phyloP scores from a whole-genome alignment of 2,888 invertebrate species.

The Lepidochrysops patricia region DNA sequence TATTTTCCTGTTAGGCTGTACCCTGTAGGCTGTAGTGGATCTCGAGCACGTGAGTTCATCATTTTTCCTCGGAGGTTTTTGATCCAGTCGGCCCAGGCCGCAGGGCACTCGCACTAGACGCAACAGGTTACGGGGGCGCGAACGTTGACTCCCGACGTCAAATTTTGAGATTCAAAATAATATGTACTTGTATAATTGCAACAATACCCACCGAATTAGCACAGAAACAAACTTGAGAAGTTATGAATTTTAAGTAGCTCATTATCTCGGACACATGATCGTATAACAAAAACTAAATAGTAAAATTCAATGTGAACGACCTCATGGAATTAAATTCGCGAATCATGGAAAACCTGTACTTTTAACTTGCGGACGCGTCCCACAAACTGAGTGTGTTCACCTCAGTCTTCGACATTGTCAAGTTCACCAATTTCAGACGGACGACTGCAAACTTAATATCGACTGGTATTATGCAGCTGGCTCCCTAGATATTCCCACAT shows the following conservation, averaged over 20 bases:
- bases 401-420: slow-evolving; percentile 46
- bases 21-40: too few species aligned
- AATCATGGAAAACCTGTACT: slow-evolving; percentile 10
- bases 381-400: slow-evolving; percentile 44
- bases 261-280: slow-evolving; percentile 4
- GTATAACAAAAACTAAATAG: neutral
- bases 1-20: neutral
- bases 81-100: neutral
- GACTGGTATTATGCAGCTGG: neutral
- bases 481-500: neutral
- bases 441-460: slow-evolving; percentile 28
- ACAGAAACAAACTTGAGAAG: neutral
- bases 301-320: slow-evolving; percentile 7
- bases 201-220: neutral
- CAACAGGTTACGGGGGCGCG: slow-evolving; percentile 10
- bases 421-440: slow-evolving; percentile 47
- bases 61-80: slow-evolving; percentile 5
- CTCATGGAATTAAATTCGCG: neutral
- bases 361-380: slow-evolving; percentile 6
- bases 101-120: slow-evolving; percentile 2
- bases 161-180: slow-evolving; percentile 7
- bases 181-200: neutral
- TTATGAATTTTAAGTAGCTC: slow-evolving; percentile 5
- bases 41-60: neutral
- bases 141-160: neutral